Percentiles rank a stretch among this genome's conserved stretches.
Conservation (phyloP, 2,797 vertebrate species). For the Aulostomus chinensis region DNA sequence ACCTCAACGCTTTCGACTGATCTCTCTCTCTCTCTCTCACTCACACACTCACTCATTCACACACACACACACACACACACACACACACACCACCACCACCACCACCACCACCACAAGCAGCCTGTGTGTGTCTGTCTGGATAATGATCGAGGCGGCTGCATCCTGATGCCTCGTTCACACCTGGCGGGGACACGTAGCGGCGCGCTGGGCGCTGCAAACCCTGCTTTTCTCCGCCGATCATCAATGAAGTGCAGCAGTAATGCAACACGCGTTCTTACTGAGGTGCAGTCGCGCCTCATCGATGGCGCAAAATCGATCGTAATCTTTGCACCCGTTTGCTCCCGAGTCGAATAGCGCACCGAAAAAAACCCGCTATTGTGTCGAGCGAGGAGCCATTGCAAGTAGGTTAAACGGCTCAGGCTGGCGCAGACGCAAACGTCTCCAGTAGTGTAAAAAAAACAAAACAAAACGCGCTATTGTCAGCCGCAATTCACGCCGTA, state of each 20-base stretch:
- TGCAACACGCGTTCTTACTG: too few species aligned
- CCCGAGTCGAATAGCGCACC: too few species aligned
- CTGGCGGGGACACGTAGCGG: background rate
- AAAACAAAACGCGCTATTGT: slow-evolving; percentile 28
- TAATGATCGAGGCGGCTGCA: background rate
- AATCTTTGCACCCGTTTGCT: background rate
- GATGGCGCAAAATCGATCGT: too few species aligned
- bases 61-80: too few species aligned
- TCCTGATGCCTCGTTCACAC: background rate
- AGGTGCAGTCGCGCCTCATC: too few species aligned
- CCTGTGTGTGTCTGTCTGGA: too few species aligned
- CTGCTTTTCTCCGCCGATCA: too few species aligned
- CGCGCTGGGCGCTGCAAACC: background rate
- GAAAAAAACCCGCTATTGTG: slow-evolving; percentile 56
- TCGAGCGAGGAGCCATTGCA: slow-evolving; percentile 59
- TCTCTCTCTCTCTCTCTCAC: too few species aligned
- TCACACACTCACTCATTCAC: too few species aligned
- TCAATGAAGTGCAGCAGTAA: background rate
- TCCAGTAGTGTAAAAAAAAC: slow-evolving; percentile 23
- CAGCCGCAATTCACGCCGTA: slow-evolving; percentile 62
- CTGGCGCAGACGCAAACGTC: slow-evolving; percentile 73
- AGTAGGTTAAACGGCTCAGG: slow-evolving; percentile 69
- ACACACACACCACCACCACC: too few species aligned
- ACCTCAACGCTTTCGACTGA: too few species aligned
- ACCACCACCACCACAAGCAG: too few species aligned